Evolutionary conservation across 2,888 invertebrate genomes (phyloP), one percentile per base, ranked within the genome.

Genomic region (Drosophila niveifrons): DNA sequence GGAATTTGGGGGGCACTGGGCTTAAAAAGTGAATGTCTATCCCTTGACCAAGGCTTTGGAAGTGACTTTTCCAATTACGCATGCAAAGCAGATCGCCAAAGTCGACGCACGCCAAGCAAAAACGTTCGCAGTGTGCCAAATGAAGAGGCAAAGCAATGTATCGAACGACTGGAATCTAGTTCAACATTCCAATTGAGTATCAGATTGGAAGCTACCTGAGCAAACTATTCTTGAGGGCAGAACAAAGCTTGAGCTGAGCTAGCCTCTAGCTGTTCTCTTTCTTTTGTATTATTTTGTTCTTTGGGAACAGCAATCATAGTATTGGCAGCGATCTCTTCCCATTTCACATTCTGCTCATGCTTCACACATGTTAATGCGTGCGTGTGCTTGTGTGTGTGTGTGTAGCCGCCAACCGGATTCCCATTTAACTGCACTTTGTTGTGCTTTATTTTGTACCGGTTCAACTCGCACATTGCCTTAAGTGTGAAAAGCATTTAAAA

Each of bases 391-490:
- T 53, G 61, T 36, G 17, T 53, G 61, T 36, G 17, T 46, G 8
- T 28, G 46, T 51, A 29, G 61, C 10, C 28, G 47, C 52, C 72
- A 83, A 83, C 83, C 83, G 83, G 83, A 83, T 83, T 75, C 78
- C 41, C 66, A 56, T 75, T 88, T 80, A 88, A 88, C 83, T 88
- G 83, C 83, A 83, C 75, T 85, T 71, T 64, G 50, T 23, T 66
- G 63, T 47, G 53, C 66, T 75, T 86, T 69, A 36, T 65, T 59
- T 23, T 59, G 67, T 69, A 80, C 86, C 78, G 83, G 88, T 86
- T 84, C 61, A 41, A 36, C 48, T 39, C 62, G 50, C 67, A 51
- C 50, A 11, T 67, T 58, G 71, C 78, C 83, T 69, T 78, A 73
- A 73, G 72, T 78, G 78, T 39, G 61, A 79, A 78, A 64, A 66